phyloP scores from a whole-genome alignment of 2,797 vertebrate species.

The Melanotaenia trifasciata region DNA sequence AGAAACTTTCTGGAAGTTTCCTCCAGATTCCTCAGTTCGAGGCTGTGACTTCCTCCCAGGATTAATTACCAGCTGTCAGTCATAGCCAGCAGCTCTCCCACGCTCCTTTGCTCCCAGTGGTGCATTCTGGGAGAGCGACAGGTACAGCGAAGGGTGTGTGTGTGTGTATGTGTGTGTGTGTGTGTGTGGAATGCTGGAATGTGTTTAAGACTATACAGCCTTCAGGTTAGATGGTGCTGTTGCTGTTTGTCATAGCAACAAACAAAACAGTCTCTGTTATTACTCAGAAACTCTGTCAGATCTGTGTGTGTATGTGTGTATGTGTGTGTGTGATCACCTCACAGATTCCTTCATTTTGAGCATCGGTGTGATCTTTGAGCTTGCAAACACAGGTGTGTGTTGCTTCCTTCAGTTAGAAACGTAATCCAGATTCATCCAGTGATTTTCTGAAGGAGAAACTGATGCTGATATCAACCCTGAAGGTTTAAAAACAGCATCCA shows the following conservation, averaged over 20 bases:
- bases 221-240: conserved; percentile 47
- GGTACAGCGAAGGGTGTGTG: conserved; percentile 67
- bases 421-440: conserved; percentile 61
- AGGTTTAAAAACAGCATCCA: conserved; percentile 9
- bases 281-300: too few relatives aligned
- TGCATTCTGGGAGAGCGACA: conserved; percentile 75
- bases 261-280: conserved; percentile 20
- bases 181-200: conserved; percentile 38
- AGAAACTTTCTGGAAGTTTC: conserved; percentile 38
- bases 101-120: conserved; percentile 68
- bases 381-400: neutral
- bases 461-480: conserved; percentile 46
- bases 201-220: conserved; percentile 51
- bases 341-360: neutral
- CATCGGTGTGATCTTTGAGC: neutral
- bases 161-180: conserved; percentile 18
- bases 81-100: conserved; percentile 78
- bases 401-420: conserved; percentile 67
- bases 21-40: conserved; percentile 23
- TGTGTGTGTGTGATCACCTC: too few relatives aligned
- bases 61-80: conserved; percentile 82
- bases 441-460: conserved; percentile 52
- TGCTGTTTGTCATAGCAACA: conserved; percentile 39
- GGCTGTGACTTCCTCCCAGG: conserved; percentile 53
- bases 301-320: too few relatives aligned